Base-by-base conservation (phyloP, 1,140 invertebrate species). In the Cryptotermes secundus region DNA sequence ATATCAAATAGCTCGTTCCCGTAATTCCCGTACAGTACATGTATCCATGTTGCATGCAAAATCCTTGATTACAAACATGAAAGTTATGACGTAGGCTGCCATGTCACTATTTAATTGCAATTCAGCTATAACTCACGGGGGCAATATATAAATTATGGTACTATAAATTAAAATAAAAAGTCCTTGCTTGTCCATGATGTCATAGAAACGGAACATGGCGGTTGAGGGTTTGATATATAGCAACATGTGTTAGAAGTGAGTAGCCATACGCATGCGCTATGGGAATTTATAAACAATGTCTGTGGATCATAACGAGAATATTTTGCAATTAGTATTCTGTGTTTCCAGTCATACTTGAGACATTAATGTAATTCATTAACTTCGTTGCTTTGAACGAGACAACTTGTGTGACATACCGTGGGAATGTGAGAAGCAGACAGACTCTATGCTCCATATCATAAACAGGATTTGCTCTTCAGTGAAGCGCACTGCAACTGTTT, bases 141-240 rank as follows among this genome's bases (percentile, higher is more conserved):
- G 59, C n/a, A 9, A 31, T n/a, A n/a, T 31, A 72, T 72, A 72
- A 72, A 72, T 72, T 72, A 72, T 31, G 26, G 26, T 31, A 72
- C 59, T 0, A 14, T 6, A 72, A 72, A 72, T 72, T 72, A 72
- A 31, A 72, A 31, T 9, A 72, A 72, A 72, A 72, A 72, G 59
- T 72, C 59, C n/a, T 72, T 72, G 59, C 59, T 72, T 72, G 59
- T 72, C 59, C n/a, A 72, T 72, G 59, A 72, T 72, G 59, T 72
- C 59, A 72, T 72, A 31, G 59, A 14, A n/a, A 72, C 59, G 14
- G 59, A 72, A 72, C 7, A 72, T n/a, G 59, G 4, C 26, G 59
- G 31, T n/a, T 72, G 59, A 72, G 26, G n/a, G 59, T n/a, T 72
- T 72, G 59, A 72, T 72, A 72, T 72, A 72, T 72, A 14, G 59